phyloP scores from a whole-genome alignment of 2,113 vertebrate genomes.

The Campylorhamphus procurvoides region DNA sequence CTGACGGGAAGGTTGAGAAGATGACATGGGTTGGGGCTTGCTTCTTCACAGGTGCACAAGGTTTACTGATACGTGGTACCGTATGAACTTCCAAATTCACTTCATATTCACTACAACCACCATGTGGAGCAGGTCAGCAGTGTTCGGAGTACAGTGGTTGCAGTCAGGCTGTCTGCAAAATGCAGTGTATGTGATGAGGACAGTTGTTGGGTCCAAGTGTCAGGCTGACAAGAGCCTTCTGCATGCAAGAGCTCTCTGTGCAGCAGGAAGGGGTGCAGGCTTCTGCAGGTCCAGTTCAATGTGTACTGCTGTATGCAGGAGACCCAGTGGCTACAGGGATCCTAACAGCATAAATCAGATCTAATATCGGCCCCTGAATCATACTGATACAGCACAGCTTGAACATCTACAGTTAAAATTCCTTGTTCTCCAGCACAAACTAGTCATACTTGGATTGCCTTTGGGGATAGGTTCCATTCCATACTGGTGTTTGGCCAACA shows the following conservation, averaged over 20 bases:
- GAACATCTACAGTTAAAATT: not conserved
- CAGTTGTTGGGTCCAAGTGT: accelerated
- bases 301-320: accelerated
- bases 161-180: not conserved
- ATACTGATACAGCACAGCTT: not conserved
- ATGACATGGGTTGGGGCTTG: not conserved
- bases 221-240: not conserved
- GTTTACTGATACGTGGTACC: accelerated
- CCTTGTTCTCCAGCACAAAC: not conserved
- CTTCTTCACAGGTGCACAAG: not conserved
- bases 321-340: not conserved
- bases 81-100: not conserved
- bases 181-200: not conserved
- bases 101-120: not conserved
- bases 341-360: not conserved
- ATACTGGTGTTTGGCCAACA: not conserved
- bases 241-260: accelerated
- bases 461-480: not conserved
- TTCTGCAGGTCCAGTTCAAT: not conserved
- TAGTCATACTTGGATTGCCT: not conserved
- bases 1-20: not conserved
- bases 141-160: accelerated
- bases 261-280: not conserved
- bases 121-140: accelerated
- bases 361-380: not conserved